Evolutionary conservation across 2,888 invertebrate species (phyloP), one percentile per base, ranked within the genome.

Genomic region (Amblyjoppa proteus): DNA sequence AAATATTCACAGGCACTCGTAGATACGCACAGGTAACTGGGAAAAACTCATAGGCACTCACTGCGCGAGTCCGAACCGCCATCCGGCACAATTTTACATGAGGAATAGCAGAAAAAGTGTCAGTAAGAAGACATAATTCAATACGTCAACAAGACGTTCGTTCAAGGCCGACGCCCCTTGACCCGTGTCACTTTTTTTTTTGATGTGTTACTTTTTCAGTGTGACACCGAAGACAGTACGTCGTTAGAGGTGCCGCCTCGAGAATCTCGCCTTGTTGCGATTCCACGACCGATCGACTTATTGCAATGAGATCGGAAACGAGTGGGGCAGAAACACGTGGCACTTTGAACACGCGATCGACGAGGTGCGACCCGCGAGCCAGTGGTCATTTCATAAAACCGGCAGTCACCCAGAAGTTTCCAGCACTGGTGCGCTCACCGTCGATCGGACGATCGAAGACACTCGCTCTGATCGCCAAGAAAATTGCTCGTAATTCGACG

Each of bases 401-500:
- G 3, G 53, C 73, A 74, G 73, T 80, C 73, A 73, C 80, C 73
- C 56, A 56, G 28, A 80, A 80, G 45, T 80, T 80, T 80, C 53
- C 80, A 80, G 80, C 74, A 66, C 28, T 28, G 3, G 45, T 11
- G 34, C 51, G 28, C 51, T 64, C n/a, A 51, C 64, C 25, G 34
- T 66, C 79, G 71, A 71, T 79, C 71, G 51, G 16, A 53, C 71
- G 20, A 38, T 16, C 25, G 25, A 66, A 71, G 61, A 73, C 53
- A 20, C 3, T 68, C 68, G 53, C 56, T 0, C 1, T 34, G n/a
- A 34, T 34, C n/a, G 51, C 11, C n/a, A 16, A 16, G 4, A 41
- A 68, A 41, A 41, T 41, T 38, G 7, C n/a, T 41, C 41, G 20
- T 9, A 41, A 68, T 20, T 68, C 41, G 25, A 20, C 38, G 25